A percentile compares a stretch with the other conserved stretches of the same genome.
Evolutionary conservation across 2,113 vertebrate genomes (phyloP).

Genomic region (Diglossa brunneiventris): DNA sequence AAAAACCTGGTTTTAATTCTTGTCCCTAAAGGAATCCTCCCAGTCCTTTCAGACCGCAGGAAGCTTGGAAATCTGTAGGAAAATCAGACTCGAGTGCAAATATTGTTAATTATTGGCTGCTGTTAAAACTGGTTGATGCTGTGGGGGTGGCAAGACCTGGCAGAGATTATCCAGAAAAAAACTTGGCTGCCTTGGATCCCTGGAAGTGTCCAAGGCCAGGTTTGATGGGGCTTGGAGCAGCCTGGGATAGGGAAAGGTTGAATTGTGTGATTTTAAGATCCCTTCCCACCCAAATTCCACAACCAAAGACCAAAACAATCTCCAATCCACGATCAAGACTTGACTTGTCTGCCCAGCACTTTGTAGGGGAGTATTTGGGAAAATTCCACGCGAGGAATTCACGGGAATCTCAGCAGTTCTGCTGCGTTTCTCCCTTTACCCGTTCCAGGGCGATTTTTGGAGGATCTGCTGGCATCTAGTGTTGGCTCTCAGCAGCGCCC

Average conservation of each 20-base stretch:
- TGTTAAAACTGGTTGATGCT: neutral
- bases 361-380: neutral
- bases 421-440: neutral
- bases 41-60: neutral
- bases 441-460: neutral
- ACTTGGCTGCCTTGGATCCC: neutral
- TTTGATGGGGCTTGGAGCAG: neutral
- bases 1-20: neutral
- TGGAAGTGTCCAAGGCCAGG: neutral
- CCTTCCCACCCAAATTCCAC: fast-evolving
- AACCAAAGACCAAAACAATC: neutral
- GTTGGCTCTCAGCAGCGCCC: neutral
- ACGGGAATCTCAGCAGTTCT: fast-evolving
- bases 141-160: neutral
- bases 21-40: neutral
- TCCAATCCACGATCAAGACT: neutral
- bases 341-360: neutral
- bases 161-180: neutral
- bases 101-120: neutral
- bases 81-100: neutral
- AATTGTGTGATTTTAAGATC: too few relatives aligned
- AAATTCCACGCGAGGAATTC: fast-evolving
- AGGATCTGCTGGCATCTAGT: conserved; percentile 45
- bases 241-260: neutral
- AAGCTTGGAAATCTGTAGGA: neutral